phyloP scores from a whole-genome alignment of 2,888 invertebrate species.

The Zygogramma bicolorata region DNA sequence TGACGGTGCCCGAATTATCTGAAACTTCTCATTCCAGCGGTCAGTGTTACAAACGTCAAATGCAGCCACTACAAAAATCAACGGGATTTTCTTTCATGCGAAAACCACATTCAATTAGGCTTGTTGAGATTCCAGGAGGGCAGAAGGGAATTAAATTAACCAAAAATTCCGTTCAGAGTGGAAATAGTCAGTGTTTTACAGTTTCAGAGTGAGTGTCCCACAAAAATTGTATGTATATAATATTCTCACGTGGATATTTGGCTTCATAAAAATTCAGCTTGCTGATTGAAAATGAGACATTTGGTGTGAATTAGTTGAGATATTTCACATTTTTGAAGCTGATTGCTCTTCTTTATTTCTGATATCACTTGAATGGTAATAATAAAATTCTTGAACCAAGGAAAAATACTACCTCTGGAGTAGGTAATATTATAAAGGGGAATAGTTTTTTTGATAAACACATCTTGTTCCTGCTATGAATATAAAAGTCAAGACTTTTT shows the following conservation, averaged over 20 bases:
- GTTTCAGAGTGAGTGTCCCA: constrained; percentile 77
- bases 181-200: constrained; percentile 73
- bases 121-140: constrained; percentile 82
- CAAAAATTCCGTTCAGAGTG: constrained; percentile 69
- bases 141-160: constrained; percentile 75
- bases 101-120: constrained; percentile 85
- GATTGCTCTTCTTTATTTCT: no score
- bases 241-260: not conserved
- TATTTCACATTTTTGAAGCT: no score
- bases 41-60: constrained; percentile 80
- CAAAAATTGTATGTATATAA: no score
- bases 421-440: no score
- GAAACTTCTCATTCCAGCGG: constrained; percentile 70
- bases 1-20: not conserved
- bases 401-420: no score
- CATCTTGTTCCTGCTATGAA: no score
- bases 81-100: constrained; percentile 66
- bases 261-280: constrained; percentile 8
- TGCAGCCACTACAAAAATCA: constrained; percentile 73
- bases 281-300: not conserved
- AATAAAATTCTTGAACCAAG: no score
- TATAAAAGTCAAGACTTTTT: no score
- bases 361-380: no score
- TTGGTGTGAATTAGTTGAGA: not conserved
- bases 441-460: no score